Conservation (phyloP, 2,888 invertebrate species). For the Lasioglossum malachurum region DNA sequence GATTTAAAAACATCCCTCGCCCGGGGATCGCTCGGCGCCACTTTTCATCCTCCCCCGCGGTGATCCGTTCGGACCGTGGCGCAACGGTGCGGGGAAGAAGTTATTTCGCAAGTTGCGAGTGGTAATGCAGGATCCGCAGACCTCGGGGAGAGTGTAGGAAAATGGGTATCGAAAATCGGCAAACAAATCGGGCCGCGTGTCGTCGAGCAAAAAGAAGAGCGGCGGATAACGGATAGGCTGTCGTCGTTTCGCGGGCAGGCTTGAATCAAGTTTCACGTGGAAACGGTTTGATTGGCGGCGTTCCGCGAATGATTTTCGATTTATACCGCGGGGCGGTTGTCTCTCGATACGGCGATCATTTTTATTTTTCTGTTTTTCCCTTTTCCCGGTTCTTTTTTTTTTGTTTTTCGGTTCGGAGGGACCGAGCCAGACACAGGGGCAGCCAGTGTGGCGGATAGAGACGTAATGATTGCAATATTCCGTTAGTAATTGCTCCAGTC, state of each 20-base stretch:
- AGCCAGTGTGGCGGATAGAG: constrained; percentile 71
- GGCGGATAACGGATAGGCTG: constrained; percentile 44
- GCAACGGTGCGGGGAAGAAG: neutral
- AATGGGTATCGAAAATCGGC: constrained; percentile 40
- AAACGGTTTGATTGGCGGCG: constrained; percentile 72
- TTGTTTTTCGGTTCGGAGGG: constrained; percentile 21
- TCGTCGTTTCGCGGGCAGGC: constrained; percentile 44
- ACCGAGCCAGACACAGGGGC: constrained; percentile 46
- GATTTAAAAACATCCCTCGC: neutral
- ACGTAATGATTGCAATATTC: constrained; percentile 83
- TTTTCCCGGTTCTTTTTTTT: constrained; percentile 19
- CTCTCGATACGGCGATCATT: constrained; percentile 60
- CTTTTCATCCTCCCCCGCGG: neutral
- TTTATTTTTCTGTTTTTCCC: neutral
- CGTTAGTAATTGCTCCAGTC: constrained; percentile 89
- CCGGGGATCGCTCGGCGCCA: neutral
- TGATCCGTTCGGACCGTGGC: neutral
- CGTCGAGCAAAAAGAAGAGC: constrained; percentile 23
- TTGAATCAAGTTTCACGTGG: constrained; percentile 69
- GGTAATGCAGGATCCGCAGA: neutral
- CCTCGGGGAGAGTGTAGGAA: neutral
- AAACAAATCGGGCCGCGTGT: constrained; percentile 33
- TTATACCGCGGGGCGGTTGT: constrained; percentile 64
- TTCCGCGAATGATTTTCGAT: constrained; percentile 72
- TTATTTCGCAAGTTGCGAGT: neutral